Evolutionary conservation across 1,140 invertebrate genomes (phyloP).

Genomic region (Oscheius sp.): DNA sequence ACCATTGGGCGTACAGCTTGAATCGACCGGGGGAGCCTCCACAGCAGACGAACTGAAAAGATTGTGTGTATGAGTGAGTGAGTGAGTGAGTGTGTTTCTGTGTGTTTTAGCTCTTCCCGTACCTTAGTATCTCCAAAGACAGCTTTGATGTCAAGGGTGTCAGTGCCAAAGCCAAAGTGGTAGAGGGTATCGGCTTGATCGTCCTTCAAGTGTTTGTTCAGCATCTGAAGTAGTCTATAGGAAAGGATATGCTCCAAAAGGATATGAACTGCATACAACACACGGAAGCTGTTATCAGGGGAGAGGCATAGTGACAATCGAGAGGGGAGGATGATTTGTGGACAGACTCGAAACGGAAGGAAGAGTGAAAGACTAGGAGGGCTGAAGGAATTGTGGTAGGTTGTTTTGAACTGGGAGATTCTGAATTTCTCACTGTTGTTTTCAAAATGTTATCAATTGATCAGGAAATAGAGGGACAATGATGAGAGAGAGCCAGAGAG

Average conservation of each 20-base stretch:
- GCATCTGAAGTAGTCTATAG: constrained; percentile 7
- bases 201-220: constrained; percentile 28
- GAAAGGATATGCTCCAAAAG: background rate
- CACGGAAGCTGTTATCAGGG: background rate
- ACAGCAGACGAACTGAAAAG: constrained; percentile 88
- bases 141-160: constrained; percentile 83
- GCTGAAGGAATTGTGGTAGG: too few relatives aligned
- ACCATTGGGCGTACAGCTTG: constrained; percentile 85
- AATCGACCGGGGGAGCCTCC: constrained; percentile 91
- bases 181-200: constrained; percentile 80
- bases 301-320: background rate
- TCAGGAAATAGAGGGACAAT: too few relatives aligned
- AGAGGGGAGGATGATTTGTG: too few relatives aligned
- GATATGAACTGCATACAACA: background rate
- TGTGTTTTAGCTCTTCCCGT: constrained; percentile 47
- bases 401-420: too few relatives aligned
- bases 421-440: too few relatives aligned
- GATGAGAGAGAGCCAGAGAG: too few relatives aligned
- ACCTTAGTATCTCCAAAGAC: constrained; percentile 96
- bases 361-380: too few relatives aligned
- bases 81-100: background rate
- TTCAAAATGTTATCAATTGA: too few relatives aligned
- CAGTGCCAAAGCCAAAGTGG: constrained; percentile 84
- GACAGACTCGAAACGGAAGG: too few relatives aligned
- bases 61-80: constrained; percentile 38